Percentiles rank a stretch among this genome's conserved stretches.
These are phyloP conservation scores for Galleria mellonella DNA, from an alignment of 1,140 invertebrate species.

Conservation along the genomic window DNA sequence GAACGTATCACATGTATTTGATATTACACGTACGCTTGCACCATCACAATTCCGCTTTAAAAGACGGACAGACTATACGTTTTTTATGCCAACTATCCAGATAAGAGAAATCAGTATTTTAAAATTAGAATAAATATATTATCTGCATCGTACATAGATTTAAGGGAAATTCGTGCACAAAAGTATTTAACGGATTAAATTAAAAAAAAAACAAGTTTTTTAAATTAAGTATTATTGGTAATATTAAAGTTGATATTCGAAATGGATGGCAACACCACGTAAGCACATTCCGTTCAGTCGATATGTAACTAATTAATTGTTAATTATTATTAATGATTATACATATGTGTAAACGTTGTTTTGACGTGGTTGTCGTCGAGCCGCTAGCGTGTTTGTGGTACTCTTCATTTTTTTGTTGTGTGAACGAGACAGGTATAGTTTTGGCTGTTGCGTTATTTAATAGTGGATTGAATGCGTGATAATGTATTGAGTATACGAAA, in stretches of 20 bases:
- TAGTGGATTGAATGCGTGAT: too few relatives aligned
- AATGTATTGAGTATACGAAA: conserved; percentile 1
- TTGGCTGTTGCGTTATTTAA: too few relatives aligned
- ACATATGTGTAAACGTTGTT: conserved; percentile 21
- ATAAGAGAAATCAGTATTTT: conserved; percentile 41
- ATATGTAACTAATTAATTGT: conserved; percentile 25
- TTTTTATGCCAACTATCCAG: neutral
- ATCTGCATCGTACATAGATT: conserved; percentile 42
- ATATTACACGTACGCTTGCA: too few relatives aligned
- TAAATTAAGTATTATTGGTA: conserved; percentile 45
- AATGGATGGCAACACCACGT: conserved; percentile 42
- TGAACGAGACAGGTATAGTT: too few relatives aligned
- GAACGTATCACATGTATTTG: too few relatives aligned
- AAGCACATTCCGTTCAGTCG: conserved; percentile 65
- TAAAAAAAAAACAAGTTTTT: conserved; percentile 26
- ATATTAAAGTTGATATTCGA: conserved; percentile 38
- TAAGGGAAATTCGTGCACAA: conserved; percentile 57
- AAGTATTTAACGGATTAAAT: conserved; percentile 42
- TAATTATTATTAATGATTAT: conserved; percentile 32
- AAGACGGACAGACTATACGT: neutral
- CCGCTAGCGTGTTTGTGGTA: too few relatives aligned
- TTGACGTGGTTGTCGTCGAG: neutral
- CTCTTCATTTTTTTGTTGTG: too few relatives aligned
- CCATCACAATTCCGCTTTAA: too few relatives aligned
- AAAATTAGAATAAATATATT: conserved; percentile 28